Evolutionary conservation across 2,113 vertebrate species (phyloP), one percentile per base, ranked within the genome.

Genomic region (Nyctereutes procyonoides): DNA sequence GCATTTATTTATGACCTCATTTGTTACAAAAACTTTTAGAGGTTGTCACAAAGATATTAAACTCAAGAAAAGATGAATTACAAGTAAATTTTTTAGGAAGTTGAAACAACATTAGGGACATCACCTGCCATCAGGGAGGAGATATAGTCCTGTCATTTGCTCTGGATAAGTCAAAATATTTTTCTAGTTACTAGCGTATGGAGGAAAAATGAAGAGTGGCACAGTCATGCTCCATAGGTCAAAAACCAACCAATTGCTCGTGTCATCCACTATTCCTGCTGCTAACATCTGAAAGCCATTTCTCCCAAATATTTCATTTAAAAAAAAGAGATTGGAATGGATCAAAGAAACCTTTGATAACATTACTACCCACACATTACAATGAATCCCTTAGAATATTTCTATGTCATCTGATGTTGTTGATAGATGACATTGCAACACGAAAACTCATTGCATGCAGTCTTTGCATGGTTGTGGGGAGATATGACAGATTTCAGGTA

Each of bases 311-410:
- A 58, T 82, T 81, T 67, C 15, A 38, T 63, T 32, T 43, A 43
- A 43, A 43, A 43, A 19, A 43, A 48, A 90, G 86, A 90, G 19
- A 81, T 6, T 56, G 8, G 19, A n/a, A 71, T 90, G 7, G 76
- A 93, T 79, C n/a, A 88, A 88, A 53, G 56, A 95, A 62, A 19
- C 2, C 32, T 69, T 77, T 87, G 48, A 90, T 87, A 87, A 82
- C 3, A 43, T 24, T 22, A 53, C 13, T 32, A 76, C 16, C 26
- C 76, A 53, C 22, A 80, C 58, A 93, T 97, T n/a, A 35, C 35
- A 51, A 81, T 93, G 26, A 93, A n/a, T 95, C 30, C 38, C 80
- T 85, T 56, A 84, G 48, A 74, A 60, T 80, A 90, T 81, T 67
- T 93, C 80, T 93, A 11, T 43, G 20, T n/a, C 38, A 60, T 74